Percentiles rank a stretch among this genome's conserved stretches.
These are phyloP conservation scores for Scatophagus argus DNA, from an alignment of 2,113 vertebrate genomes.

Conservation along the genomic window DNA sequence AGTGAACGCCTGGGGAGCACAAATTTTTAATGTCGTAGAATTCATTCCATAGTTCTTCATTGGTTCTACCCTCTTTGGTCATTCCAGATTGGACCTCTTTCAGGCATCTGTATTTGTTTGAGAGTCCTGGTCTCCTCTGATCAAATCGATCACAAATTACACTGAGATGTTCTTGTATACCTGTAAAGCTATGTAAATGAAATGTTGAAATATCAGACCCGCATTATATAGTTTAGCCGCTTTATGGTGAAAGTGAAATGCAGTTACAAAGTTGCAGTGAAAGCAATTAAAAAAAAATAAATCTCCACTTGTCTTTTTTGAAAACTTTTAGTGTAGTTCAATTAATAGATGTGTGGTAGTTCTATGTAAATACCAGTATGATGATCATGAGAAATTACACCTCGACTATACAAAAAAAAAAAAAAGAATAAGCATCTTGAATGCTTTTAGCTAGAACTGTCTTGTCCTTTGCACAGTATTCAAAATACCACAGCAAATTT, in stretches of 20 bases:
- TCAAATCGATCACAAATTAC: constrained; percentile 53
- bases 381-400: constrained; percentile 57
- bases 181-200: constrained; percentile 67
- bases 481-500: constrained; percentile 56
- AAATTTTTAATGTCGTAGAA: constrained; percentile 56
- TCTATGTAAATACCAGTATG: constrained; percentile 75
- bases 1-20: constrained; percentile 59
- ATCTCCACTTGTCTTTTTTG: constrained; percentile 70
- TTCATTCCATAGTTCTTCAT: constrained; percentile 55
- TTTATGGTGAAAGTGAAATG: constrained; percentile 77
- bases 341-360: constrained; percentile 76
- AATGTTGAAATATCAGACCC: constrained; percentile 64
- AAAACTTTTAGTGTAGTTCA: constrained; percentile 76
- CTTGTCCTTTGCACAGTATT: constrained; percentile 73
- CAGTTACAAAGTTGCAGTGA: constrained; percentile 69
- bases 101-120: constrained; percentile 53
- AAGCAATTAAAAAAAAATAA: constrained; percentile 55
- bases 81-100: constrained; percentile 54
- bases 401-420: constrained; percentile 58
- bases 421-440: constrained; percentile 59
- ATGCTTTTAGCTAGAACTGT: constrained; percentile 72
- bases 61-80: constrained; percentile 56
- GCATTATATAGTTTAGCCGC: constrained; percentile 75
- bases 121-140: constrained; percentile 53
- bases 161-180: constrained; percentile 64